A percentile compares a stretch with the other conserved stretches of the same genome.
Evolutionary conservation across 1,140 invertebrate species (phyloP).

Genomic region (Dendroctonus valens): DNA sequence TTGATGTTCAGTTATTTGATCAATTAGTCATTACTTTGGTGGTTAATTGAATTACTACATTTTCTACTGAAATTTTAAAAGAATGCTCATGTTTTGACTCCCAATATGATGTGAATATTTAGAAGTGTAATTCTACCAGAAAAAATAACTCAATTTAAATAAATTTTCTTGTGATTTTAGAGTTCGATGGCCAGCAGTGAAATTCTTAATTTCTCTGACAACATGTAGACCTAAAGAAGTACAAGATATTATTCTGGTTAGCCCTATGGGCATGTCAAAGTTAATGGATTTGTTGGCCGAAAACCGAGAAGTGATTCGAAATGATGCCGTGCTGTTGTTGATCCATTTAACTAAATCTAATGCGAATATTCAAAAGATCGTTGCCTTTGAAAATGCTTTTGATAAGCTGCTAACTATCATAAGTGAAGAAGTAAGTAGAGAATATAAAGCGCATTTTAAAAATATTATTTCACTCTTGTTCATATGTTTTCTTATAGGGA

Average conservation of each 20-base stretch:
- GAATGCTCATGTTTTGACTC: no score
- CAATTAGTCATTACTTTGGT: no score
- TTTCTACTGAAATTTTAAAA: no score
- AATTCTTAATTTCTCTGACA: slow-evolving; percentile 79
- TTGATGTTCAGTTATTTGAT: slow-evolving; percentile 46
- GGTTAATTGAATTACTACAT: no score
- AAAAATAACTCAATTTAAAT: neutral
- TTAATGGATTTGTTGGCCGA: slow-evolving; percentile 95
- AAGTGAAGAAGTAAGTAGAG: slow-evolving; percentile 63
- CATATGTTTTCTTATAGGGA: slow-evolving; percentile 53
- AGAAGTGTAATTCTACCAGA: no score
- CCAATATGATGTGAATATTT: no score
- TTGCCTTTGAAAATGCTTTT: slow-evolving; percentile 99
- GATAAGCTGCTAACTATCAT: slow-evolving; percentile 95
- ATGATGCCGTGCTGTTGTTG: slow-evolving; percentile 91
- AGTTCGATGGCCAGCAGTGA: slow-evolving; percentile 84
- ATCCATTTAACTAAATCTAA: slow-evolving; percentile 93
- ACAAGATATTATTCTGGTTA: slow-evolving; percentile 91
- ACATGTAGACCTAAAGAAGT: slow-evolving; percentile 84
- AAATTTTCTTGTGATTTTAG: slow-evolving; percentile 41
- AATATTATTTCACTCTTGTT: slow-evolving; percentile 1
- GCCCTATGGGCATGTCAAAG: slow-evolving; percentile 96
- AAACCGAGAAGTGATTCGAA: slow-evolving; percentile 92
- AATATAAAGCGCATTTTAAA: neutral
- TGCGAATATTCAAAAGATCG: slow-evolving; percentile 98